phyloP scores from a whole-genome alignment of 2,113 vertebrate genomes.

The Eulacestoma nigropectus region DNA sequence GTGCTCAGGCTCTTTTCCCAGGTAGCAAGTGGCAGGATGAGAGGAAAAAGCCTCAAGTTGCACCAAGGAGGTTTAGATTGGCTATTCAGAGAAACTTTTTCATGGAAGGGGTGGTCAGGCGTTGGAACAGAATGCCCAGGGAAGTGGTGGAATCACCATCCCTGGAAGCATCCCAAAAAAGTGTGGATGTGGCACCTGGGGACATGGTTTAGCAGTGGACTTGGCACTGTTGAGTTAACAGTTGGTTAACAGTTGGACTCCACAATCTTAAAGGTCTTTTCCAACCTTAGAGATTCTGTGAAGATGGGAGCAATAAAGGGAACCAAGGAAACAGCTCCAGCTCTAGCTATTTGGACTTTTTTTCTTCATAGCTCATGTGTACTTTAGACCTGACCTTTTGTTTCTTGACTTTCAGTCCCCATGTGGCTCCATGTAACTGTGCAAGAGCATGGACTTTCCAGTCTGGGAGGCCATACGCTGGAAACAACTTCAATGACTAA shows the following conservation, averaged over 20 bases:
- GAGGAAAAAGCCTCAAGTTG: background rate
- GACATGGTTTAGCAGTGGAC: background rate
- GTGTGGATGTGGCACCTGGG: background rate
- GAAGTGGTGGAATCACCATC: background rate
- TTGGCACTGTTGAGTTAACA: background rate
- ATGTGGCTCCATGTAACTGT: background rate
- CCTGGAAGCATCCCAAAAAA: background rate
- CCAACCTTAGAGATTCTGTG: background rate
- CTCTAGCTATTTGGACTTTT: background rate
- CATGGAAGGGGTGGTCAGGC: rapidly evolving
- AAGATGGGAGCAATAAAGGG: background rate
- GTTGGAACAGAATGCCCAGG: background rate
- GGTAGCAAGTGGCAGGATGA: background rate
- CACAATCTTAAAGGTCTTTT: background rate
- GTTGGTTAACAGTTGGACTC: background rate
- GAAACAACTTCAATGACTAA: background rate
- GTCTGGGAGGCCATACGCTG: background rate
- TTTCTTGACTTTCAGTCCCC: background rate
- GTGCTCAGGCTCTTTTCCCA: background rate
- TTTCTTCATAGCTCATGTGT: background rate
- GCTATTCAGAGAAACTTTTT: background rate
- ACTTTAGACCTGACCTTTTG: background rate
- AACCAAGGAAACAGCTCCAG: background rate
- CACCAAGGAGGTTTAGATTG: background rate
- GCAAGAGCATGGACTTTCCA: background rate